These are phyloP conservation scores for Diachasma alloeum DNA, from an alignment of 1,140 invertebrate species.

Conservation along the genomic window DNA sequence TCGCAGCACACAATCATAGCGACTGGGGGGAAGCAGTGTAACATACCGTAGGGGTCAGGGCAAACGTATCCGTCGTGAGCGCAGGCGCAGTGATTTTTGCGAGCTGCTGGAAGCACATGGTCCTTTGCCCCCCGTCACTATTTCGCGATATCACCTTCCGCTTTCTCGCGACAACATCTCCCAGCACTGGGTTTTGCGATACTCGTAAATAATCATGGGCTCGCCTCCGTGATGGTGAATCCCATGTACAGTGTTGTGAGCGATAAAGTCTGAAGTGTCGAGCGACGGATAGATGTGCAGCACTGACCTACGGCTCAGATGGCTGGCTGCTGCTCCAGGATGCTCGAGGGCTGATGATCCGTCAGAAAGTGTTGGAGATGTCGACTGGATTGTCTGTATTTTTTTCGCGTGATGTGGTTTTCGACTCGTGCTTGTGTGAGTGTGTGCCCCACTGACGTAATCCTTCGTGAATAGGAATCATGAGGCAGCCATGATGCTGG, in stretches of 20 bases:
- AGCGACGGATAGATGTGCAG: too few species aligned
- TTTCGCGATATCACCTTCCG: slow-evolving; percentile 39
- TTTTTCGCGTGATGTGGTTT: too few species aligned
- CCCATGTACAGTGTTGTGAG: neutral
- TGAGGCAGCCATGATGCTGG: too few species aligned
- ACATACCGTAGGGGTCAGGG: slow-evolving; percentile 52
- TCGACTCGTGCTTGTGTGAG: too few species aligned
- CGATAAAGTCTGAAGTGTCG: neutral
- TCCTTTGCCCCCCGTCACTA: slow-evolving; percentile 33
- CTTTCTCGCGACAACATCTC: slow-evolving; percentile 30
- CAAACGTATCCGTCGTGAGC: slow-evolving; percentile 41
- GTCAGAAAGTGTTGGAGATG: too few species aligned
- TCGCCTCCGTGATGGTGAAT: neutral
- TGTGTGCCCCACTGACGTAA: too few species aligned
- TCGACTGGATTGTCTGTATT: too few species aligned
- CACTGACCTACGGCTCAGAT: too few species aligned
- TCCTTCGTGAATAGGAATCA: too few species aligned
- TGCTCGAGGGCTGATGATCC: neutral
- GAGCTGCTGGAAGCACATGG: slow-evolving; percentile 59
- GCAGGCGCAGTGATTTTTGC: slow-evolving; percentile 60
- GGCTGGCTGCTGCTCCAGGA: too few species aligned
- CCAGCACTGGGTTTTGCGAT: neutral
- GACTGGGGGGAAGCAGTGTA: slow-evolving; percentile 34
- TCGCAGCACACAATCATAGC: slow-evolving; percentile 26
- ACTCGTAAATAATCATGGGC: slow-evolving; percentile 45